Conservation (phyloP, 1,140 invertebrate genomes). For the Pseudomyrmex sp. region DNA sequence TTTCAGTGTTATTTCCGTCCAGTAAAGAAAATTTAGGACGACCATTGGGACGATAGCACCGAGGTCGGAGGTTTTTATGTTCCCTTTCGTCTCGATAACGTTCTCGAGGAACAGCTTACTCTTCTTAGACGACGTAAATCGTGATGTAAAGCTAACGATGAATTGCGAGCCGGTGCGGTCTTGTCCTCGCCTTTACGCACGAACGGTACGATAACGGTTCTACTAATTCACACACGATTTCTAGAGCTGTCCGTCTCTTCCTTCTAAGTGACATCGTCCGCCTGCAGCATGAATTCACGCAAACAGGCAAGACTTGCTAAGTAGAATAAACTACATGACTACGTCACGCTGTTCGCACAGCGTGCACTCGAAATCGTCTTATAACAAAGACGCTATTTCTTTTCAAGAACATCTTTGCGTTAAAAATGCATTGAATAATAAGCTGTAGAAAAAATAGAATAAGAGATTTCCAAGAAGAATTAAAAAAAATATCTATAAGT, state of each 20-base stretch:
- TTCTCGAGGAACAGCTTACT: slow-evolving; percentile 32
- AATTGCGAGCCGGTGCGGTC: slow-evolving; percentile 29
- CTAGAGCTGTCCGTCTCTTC: slow-evolving; percentile 33
- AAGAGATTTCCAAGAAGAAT: background rate
- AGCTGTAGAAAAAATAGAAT: background rate
- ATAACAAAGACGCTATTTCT: background rate
- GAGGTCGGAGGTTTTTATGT: slow-evolving; percentile 29
- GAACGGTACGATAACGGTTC: slow-evolving; percentile 48
- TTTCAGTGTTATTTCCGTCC: slow-evolving; percentile 31
- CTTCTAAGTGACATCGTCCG: slow-evolving; percentile 7
- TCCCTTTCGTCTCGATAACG: slow-evolving; percentile 23
- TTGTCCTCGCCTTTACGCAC: slow-evolving; percentile 40
- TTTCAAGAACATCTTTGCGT: background rate
- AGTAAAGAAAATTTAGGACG: slow-evolving; percentile 56
- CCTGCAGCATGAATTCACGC: slow-evolving; percentile 18
- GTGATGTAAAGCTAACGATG: slow-evolving; percentile 55
- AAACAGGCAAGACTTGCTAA: slow-evolving; percentile 21
- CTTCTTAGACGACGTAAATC: slow-evolving; percentile 39
- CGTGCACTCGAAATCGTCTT: slow-evolving; percentile 5
- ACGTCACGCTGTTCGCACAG: background rate
- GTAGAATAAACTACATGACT: slow-evolving; percentile 4
- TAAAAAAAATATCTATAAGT: background rate
- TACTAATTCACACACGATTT: slow-evolving; percentile 42
- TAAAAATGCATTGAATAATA: background rate
- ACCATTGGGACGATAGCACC: slow-evolving; percentile 11